Percentiles rank a stretch among this genome's conserved stretches.
These are phyloP conservation scores for Macaria liturata DNA, from an alignment of 2,888 invertebrate genomes.

Conservation along the genomic window DNA sequence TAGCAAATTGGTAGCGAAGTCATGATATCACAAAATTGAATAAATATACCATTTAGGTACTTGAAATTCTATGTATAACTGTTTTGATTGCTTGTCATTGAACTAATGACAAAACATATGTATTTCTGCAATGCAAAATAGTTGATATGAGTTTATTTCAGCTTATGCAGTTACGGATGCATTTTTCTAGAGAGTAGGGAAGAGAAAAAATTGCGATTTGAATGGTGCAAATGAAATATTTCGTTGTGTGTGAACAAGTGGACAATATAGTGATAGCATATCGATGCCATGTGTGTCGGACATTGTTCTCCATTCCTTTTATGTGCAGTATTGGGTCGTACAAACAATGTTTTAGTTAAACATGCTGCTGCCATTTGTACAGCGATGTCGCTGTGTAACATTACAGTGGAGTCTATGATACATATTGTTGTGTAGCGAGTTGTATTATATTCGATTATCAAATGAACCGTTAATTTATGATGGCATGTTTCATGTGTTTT, in stretches of 20 bases:
- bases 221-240: conserved; percentile 14
- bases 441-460: no score
- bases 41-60: background rate
- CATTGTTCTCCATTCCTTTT: conserved; percentile 50
- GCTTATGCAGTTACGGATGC: background rate
- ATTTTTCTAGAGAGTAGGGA: background rate
- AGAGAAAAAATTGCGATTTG: conserved; percentile 6
- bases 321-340: conserved; percentile 55
- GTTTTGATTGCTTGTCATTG: no score
- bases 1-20: background rate
- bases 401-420: conserved; percentile 6
- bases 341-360: conserved; percentile 56
- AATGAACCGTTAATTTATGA: background rate
- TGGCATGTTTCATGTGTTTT: no score
- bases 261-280: conserved; percentile 38
- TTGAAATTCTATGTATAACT: background rate
- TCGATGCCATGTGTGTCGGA: conserved; percentile 41
- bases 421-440: no score
- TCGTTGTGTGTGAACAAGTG: conserved; percentile 34
- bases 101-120: no score
- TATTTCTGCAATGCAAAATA: no score
- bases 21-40: conserved; percentile 1
- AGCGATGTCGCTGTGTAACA: conserved; percentile 43
- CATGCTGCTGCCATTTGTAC: conserved; percentile 45
- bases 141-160: background rate